Base-by-base conservation (phyloP, 2,113 vertebrate genomes). In the Microcebus griseorufus region DNA sequence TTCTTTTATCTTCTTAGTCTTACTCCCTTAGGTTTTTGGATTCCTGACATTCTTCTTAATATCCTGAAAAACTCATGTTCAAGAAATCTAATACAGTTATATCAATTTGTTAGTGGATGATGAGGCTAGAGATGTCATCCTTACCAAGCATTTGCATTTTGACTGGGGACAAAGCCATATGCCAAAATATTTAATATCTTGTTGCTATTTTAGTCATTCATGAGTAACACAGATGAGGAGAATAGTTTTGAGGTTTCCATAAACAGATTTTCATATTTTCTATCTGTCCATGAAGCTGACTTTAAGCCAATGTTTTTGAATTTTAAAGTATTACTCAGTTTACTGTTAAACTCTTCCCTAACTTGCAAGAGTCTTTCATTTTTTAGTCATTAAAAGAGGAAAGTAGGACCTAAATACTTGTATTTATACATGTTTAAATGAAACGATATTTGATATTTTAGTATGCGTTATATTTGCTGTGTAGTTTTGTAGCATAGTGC, bases 321-420 rank as follows among this genome's bases (percentile, higher is more conserved):
- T 84, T 85, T 92, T 45, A 72, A 93, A 90, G 8, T 79, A 93
- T 95, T 62, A 55, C 53, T 90, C 11, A 62, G 51, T 62, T 90
- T 92, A 53, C 45, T 88, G 27, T 83, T 95, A 58, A 90, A 65
- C 14, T 53, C n/a, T 70, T 45, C 17, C 29, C 37, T 9, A 55
- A 39, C 51, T 81, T 90, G 17, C 25, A 88, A 34, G 16, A 42
- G 18, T 42, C 12, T 78, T 81, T 48, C 51, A 75, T 48, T 79
- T 92, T 95, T 88, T 37, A 85, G 62, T 65, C 11, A 72, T 29
- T 96, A 48, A 55, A 62, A 27, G 25, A 64, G 62, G 62, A 64
- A 53, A 8, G 13, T 72, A 53, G 9, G 3, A 5, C 6, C 23
- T 88, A 93, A 53, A 84, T 84, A 81, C 17, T 14, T 79, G 2